Conservation (phyloP, 1,140 invertebrate genomes). For the Epicauta chinensis region DNA sequence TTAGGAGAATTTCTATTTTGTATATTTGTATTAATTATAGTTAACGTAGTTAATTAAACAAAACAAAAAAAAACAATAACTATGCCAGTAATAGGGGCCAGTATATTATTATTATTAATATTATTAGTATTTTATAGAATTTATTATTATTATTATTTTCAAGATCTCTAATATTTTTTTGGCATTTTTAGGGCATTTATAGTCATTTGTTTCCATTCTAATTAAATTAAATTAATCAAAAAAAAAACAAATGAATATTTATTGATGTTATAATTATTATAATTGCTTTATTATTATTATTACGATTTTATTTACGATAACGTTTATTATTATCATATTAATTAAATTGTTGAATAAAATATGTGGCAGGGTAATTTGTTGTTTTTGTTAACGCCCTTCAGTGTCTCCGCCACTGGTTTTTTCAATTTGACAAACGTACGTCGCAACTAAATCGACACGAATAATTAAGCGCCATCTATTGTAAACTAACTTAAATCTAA, state of each 20-base stretch:
- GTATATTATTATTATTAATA: conserved; percentile 13
- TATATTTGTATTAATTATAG: conserved; percentile 8
- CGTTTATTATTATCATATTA: too few species aligned
- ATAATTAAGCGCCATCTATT: too few species aligned
- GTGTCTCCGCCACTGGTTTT: too few species aligned
- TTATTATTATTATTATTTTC: background rate
- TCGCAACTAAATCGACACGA: too few species aligned
- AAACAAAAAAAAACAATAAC: too few species aligned
- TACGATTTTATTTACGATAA: background rate
- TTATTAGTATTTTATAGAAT: background rate
- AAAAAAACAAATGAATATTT: conserved; percentile 12
- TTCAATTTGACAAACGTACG: too few species aligned
- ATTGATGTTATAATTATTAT: conserved; percentile 5
- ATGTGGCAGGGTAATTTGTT: conserved; percentile 10
- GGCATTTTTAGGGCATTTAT: conserved; percentile 1
- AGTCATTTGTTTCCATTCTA: background rate
- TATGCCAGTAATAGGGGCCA: conserved; percentile 16
- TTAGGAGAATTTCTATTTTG: conserved; percentile 5
- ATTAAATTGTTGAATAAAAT: conserved; percentile 11
- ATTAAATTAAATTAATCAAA: conserved; percentile 7
- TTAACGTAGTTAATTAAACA: background rate
- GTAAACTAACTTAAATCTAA: too few species aligned
- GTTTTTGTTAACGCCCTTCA: too few species aligned
- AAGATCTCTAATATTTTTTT: background rate
- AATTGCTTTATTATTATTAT: conserved; percentile 15